Evolutionary conservation across 1,140 invertebrate genomes (phyloP), one percentile per base, ranked within the genome.

Genomic region (Cydia pomonella): DNA sequence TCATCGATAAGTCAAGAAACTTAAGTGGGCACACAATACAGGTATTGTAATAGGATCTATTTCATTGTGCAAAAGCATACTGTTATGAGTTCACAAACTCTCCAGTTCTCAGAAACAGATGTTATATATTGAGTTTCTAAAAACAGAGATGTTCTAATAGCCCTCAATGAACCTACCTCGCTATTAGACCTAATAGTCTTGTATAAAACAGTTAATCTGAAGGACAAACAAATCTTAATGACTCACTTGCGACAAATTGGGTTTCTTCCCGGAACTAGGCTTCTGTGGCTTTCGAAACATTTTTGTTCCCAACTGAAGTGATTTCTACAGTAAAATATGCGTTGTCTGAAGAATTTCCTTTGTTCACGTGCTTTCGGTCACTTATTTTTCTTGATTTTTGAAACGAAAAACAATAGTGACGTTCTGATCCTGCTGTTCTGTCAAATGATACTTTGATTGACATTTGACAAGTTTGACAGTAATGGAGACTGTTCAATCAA

Each of bases 191-290:
- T 38, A 69, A 69, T 69, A 69, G 29, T 16, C 64, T 33, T 29
- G 27, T 69, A 69, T 69, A 69, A 64, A 69, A 69, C 29, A 18
- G 13, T 33, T 69, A 69, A 41, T 69, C 64, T 38, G 64, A 69
- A 69, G 64, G 29, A 77, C 74, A 78, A 72, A 81, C 74, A 69
- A 80, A 33, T 81, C 77, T 77, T 64, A 82, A 86, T 92, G 89
- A 92, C 90, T 92, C 90, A 92, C 90, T 84, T 91, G 90, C 9
- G 90, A 90, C 77, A 92, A 85, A 78, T 90, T 89, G 25, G 76
- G 75, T 80, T 80, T 87, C 80, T 87, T 90, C 71, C 82, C 84
- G 73, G 83, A 81, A 77, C 73, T 84, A 25, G 84, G 87, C 79
- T 86, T 91, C 75, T 80, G 86, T 75, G 76, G 86, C 88, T 91